phyloP scores from a whole-genome alignment of 2,113 vertebrate species.

The Notothenia rossii region DNA sequence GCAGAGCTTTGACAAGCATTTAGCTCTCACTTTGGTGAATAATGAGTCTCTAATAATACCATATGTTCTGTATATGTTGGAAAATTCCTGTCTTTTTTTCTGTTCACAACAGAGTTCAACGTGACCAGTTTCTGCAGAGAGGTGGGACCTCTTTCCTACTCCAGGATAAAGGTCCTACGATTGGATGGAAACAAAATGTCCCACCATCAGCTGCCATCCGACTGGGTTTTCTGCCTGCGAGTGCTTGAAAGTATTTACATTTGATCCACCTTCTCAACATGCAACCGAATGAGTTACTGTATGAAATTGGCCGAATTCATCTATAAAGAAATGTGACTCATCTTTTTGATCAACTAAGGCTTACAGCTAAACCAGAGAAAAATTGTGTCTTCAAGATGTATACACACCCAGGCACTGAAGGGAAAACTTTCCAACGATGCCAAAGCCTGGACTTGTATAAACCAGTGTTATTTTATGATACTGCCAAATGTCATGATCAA shows the following conservation, averaged over 20 bases:
- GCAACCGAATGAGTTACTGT: background rate
- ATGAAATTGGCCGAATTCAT: background rate
- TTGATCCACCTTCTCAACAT: constrained; percentile 51
- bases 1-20: constrained; percentile 17
- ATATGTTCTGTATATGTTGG: background rate
- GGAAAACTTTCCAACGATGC: constrained; percentile 45
- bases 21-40: constrained; percentile 17
- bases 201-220: constrained; percentile 78
- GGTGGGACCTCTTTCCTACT: constrained; percentile 79
- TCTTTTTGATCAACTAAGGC: background rate
- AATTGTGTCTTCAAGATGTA: constrained; percentile 23
- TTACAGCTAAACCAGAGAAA: constrained; percentile 30
- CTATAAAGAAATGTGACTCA: constrained; percentile 5
- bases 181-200: constrained; percentile 83
- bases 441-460: constrained; percentile 14
- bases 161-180: constrained; percentile 80
- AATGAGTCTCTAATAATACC: constrained; percentile 1
- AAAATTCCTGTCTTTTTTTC: constrained; percentile 17
- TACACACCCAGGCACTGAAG: background rate
- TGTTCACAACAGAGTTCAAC: constrained; percentile 78
- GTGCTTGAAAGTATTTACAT: constrained; percentile 78
- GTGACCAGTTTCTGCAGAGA: constrained; percentile 83
- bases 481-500: constrained; percentile 45
- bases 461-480: constrained; percentile 25
- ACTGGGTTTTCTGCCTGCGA: constrained; percentile 84